Evolutionary conservation across 2,888 invertebrate species (phyloP), one percentile per base, ranked within the genome.

Genomic region (Rhagium mordax): DNA sequence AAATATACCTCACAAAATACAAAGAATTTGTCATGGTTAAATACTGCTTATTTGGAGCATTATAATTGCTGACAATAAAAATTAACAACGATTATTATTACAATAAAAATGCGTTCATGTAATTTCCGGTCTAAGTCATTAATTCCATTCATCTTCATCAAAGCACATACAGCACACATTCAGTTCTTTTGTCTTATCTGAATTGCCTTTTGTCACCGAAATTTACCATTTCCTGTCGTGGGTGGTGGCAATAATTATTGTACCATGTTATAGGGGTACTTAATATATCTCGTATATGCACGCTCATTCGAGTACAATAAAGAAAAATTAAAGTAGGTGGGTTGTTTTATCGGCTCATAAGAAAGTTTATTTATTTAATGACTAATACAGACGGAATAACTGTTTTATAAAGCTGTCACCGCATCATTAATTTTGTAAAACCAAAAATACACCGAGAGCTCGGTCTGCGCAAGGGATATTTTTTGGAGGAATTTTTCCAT

Each of bases 211-310:
- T 72, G 71, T 72, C 66, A 65, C 65, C 57, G 33, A 48, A 67
- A 71, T 59, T 57, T 69, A 67, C 67, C 65, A 68, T 49, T 72
- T 74, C 76, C 74, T 76, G 74, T 72, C 62, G 74, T 76, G 64
- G 73, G 75, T 57, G 75, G 59, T 67, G 41, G 55, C 21, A 27
- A 15, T 57, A 15, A 57, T 24, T n/a, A 27, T 55, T 16, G 3
- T 20, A 13, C 18, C n/a, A 20, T 24, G 62, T 10, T 64, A 49
- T 64, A 64, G 15, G 64, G 64, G 48, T 55, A 24, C 13, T 55
- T 20, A 24, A 10, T n/a, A 41, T 41, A 41, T 13, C n/a, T n/a
- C 5, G n/a, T 4, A n/a, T 41, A 41, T n/a, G 41, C n/a, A n/a
- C 41, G 41, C n/a, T 41, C 5, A 41, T 41, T n/a, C n/a, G n/a